phyloP scores from a whole-genome alignment of 2,797 vertebrate genomes.

The Pygocentrus nattereri region DNA sequence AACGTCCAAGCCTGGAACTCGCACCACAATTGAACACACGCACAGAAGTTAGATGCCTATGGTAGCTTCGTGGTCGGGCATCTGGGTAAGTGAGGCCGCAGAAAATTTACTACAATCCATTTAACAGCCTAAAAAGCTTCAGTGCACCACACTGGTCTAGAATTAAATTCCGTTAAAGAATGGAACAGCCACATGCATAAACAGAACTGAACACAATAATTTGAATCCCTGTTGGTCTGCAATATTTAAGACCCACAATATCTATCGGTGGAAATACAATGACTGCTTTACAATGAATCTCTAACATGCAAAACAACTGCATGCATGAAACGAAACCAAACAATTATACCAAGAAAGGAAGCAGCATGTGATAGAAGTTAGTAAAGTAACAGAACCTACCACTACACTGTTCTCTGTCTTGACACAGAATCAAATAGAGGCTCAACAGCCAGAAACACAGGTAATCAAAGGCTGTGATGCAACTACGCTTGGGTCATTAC shows the following conservation, averaged over 20 bases:
- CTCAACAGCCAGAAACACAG: neutral
- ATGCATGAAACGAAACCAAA: neutral
- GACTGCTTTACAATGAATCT: neutral
- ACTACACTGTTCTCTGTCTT: neutral
- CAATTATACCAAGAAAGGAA: neutral
- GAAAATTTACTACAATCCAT: conserved; percentile 15
- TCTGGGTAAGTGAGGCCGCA: neutral
- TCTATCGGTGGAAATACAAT: neutral
- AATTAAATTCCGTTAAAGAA: conserved; percentile 9
- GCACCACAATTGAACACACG: conserved; percentile 6
- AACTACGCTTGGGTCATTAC: neutral
- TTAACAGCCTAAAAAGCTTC: conserved; percentile 14
- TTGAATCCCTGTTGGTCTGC: neutral
- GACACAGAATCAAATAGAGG: neutral
- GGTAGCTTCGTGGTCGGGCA: neutral
- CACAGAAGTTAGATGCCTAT: neutral
- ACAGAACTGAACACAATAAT: neutral
- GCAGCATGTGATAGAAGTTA: neutral
- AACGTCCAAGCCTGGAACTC: neutral
- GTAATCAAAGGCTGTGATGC: neutral
- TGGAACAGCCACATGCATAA: neutral
- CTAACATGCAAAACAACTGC: neutral
- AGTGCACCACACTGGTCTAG: neutral
- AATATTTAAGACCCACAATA: neutral
- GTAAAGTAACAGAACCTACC: conserved; percentile 1